Base-by-base conservation (phyloP, 2,888 invertebrate genomes). In the Mesoligia furuncula region DNA sequence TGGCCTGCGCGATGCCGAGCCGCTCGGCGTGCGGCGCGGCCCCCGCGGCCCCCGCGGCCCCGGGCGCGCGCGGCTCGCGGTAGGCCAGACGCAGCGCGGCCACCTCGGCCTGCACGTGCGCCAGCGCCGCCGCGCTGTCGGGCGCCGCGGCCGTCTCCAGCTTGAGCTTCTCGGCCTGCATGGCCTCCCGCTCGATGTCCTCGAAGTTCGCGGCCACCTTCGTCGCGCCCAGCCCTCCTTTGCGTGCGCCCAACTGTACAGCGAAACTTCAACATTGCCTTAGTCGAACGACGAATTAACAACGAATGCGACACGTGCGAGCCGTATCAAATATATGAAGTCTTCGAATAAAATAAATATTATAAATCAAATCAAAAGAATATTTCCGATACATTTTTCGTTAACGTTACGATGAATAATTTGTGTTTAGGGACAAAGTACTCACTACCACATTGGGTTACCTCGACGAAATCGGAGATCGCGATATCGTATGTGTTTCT, bases 201-300 rank as follows among this genome's bases (percentile, higher is more conserved):
- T 98, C 98, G 94, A 99, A 99, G 95, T 99, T 99, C 7, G 99
- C 98, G 90, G 98, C 98, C 45, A 99, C 99, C 94, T 99, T 98
- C 72, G 99, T 99, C 27, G 99, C 99, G 71, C 99, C 99, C 74
- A 99, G 96, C 0, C 98, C 98, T 62, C 98, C 98, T 93, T 99
- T 99, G 85, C 98, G 99, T 0, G 97, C 98, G 24, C 99, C 99
- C 90, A 99, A 92, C 99, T 99, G 87, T n/a, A 90, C 31, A 27
- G 4, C 67, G 4, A 65, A 2, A 62, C 15, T 15, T 15, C 24
- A 15, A 48, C 5, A 11, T 42, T 11, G 20, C 27, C 27, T 42
- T 39, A 42, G 17, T n/a, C n/a, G 9, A 42, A 66, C 42, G 17
- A 66, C n/a, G 36, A 62, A 62, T 57, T 62, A 39, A 39, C 36